Evolutionary conservation across 2,797 vertebrate genomes (phyloP).

Genomic region (Adelosebastes latens): DNA sequence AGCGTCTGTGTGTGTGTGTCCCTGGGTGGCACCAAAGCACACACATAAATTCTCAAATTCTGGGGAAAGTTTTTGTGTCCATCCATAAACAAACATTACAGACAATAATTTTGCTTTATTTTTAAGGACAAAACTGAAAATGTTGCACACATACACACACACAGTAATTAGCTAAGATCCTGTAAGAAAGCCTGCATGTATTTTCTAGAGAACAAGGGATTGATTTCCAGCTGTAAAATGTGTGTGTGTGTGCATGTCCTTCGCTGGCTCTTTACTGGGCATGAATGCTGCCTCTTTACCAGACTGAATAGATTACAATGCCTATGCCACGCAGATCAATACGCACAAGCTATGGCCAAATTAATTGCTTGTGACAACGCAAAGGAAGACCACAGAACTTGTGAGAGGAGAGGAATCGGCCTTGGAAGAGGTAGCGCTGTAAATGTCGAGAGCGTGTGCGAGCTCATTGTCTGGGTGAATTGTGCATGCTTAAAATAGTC

Average conservation of each 20-base stretch:
- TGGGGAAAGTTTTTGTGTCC: conserved; percentile 20
- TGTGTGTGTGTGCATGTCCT: conserved; percentile 6
- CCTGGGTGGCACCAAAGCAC: conserved; percentile 9
- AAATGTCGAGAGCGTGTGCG: neutral
- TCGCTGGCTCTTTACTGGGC: conserved; percentile 28
- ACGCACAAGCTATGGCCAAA: conserved; percentile 81
- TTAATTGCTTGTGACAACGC: conserved; percentile 83
- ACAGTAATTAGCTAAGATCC: neutral
- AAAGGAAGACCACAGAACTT: conserved; percentile 64
- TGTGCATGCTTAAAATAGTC: conserved; percentile 55
- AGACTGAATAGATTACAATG: conserved; percentile 83
- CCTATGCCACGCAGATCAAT: conserved; percentile 81
- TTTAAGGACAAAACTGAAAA: neutral
- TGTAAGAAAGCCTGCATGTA: conserved; percentile 6
- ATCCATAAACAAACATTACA: conserved; percentile 7
- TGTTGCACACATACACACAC: neutral
- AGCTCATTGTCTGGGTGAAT: conserved; percentile 48
- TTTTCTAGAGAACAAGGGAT: conserved; percentile 33
- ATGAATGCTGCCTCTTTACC: conserved; percentile 56
- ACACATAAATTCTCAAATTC: conserved; percentile 12
- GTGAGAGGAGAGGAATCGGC: conserved; percentile 33
- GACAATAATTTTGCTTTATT: neutral
- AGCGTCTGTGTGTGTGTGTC: conserved; percentile 1
- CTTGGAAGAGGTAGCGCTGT: neutral
- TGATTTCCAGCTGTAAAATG: conserved; percentile 29